Percentiles rank a stretch among this genome's conserved stretches.
Conservation (phyloP, 2,797 vertebrate genomes). For the Cryptoprocta ferox region DNA sequence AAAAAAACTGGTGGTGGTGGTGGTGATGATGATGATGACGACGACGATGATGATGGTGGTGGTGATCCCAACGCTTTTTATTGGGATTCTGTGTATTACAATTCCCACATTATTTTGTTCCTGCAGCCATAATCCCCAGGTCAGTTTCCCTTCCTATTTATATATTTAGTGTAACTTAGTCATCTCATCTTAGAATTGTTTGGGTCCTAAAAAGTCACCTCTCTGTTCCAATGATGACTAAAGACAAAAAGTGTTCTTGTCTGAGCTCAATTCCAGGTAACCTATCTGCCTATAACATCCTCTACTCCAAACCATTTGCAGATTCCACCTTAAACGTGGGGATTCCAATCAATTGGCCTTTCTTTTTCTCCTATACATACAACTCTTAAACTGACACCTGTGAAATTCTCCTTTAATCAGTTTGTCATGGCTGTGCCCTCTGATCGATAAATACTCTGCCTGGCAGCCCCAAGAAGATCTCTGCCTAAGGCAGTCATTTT, state of each 20-base stretch:
- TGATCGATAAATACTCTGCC: not conserved
- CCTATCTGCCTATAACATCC: not conserved
- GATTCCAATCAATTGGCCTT: not conserved
- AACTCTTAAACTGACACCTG: not conserved
- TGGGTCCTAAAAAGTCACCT: not conserved
- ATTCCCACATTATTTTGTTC: not conserved
- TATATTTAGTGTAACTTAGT: not conserved
- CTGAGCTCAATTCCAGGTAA: not conserved
- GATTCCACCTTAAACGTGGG: not conserved
- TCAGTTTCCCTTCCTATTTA: not conserved
- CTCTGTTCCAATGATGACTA: not conserved
- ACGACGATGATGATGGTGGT: fast-evolving
- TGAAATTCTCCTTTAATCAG: not conserved
- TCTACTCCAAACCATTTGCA: not conserved
- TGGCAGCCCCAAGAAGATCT: not conserved
- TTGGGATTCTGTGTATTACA: not conserved
- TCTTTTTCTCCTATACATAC: not conserved
- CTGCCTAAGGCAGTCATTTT: not conserved
- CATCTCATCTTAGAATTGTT: not conserved
- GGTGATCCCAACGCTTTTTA: not conserved
- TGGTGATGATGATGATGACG: too few relatives aligned
- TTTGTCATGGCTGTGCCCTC: not conserved
- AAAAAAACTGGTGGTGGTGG: not conserved
- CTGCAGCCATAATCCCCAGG: not conserved
- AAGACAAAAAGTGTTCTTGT: not conserved